Evolutionary conservation across 2,797 vertebrate genomes (phyloP).

Genomic region (Xyrichtys novacula): DNA sequence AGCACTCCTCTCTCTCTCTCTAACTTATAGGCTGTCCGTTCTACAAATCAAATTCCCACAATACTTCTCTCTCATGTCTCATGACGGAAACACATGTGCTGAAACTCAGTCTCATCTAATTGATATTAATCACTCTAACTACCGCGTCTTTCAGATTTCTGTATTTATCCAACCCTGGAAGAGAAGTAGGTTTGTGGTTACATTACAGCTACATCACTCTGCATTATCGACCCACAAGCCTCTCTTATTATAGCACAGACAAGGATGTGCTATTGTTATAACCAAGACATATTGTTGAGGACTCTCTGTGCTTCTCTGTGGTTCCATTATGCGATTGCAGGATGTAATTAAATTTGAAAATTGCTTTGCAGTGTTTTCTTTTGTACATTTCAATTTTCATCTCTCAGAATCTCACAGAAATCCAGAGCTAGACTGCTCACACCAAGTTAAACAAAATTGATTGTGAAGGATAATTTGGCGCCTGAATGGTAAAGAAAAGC

Average conservation of each 20-base stretch:
- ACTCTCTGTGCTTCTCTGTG: constrained; percentile 8
- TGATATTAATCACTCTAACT: constrained; percentile 46
- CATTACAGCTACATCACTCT: constrained; percentile 54
- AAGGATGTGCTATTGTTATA: constrained; percentile 44
- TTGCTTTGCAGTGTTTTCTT: not conserved
- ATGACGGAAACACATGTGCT: constrained; percentile 40
- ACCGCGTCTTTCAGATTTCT: constrained; percentile 24
- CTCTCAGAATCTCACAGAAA: constrained; percentile 9
- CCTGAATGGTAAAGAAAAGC: not conserved
- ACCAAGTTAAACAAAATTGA: not conserved
- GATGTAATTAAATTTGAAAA: constrained; percentile 23
- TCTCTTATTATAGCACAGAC: constrained; percentile 54
- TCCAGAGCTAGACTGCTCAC: not conserved
- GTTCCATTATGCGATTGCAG: constrained; percentile 4
- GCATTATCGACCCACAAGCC: constrained; percentile 60
- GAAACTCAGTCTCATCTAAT: constrained; percentile 44
- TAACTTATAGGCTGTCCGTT: constrained; percentile 41
- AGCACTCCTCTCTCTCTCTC: constrained; percentile 14
- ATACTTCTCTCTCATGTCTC: constrained; percentile 21
- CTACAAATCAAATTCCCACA: constrained; percentile 54
- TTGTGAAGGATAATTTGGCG: constrained; percentile 7
- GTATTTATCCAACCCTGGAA: constrained; percentile 9
- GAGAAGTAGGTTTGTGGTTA: constrained; percentile 43
- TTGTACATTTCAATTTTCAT: constrained; percentile 11
- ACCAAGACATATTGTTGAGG: constrained; percentile 30